Percentiles rank a stretch among this genome's conserved stretches.
Evolutionary conservation across 2,888 invertebrate species (phyloP).

Genomic region (Encarsia formosa): DNA sequence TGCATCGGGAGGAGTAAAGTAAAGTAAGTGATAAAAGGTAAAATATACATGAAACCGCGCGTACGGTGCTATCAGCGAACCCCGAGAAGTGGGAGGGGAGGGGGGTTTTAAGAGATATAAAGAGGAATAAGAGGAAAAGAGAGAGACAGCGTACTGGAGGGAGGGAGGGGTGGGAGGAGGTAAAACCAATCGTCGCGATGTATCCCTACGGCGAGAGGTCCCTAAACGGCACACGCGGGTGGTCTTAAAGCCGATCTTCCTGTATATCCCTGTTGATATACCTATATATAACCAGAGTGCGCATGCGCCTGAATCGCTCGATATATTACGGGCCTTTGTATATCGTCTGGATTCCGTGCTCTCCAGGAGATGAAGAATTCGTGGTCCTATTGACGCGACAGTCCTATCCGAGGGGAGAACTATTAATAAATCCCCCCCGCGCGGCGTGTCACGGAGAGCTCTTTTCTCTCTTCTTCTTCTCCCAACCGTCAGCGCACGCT

Average conservation of each 20-base stretch:
- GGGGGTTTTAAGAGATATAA: constrained; percentile 10
- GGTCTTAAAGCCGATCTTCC: constrained; percentile 19
- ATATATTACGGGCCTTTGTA: not conserved
- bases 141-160: not conserved
- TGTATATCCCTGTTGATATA: not conserved
- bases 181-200: constrained; percentile 48
- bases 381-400: constrained; percentile 1
- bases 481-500: not conserved
- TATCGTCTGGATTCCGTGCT: not conserved
- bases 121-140: constrained; percentile 2
- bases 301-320: not conserved
- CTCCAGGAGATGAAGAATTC: not conserved
- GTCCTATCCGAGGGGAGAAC: constrained; percentile 14
- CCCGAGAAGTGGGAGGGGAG: too few relatives aligned
- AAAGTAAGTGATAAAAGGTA: not conserved
- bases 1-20: not conserved
- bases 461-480: constrained; percentile 2
- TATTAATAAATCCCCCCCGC: constrained; percentile 22
- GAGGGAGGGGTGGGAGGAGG: constrained; percentile 14
- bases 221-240: constrained; percentile 18
- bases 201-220: constrained; percentile 20
- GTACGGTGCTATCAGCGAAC: not conserved
- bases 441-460: not conserved
- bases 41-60: not conserved
- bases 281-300: not conserved